These are phyloP conservation scores for Lymantria monacha DNA, from an alignment of 2,888 invertebrate genomes.

Conservation along the genomic window DNA sequence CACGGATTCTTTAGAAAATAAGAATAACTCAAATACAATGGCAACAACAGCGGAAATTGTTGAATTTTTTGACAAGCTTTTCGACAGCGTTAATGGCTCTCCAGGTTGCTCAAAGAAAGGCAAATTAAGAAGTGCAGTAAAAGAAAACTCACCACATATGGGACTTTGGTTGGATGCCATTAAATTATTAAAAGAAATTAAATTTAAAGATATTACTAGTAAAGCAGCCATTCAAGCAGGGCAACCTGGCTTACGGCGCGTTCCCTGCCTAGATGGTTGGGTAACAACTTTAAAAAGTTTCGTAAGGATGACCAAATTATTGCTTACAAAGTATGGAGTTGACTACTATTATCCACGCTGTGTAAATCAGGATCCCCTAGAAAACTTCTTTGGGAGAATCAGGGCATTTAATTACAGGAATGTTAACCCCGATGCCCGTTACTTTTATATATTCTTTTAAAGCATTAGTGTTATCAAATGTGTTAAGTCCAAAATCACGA, in stretches of 20 bases:
- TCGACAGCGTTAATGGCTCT: conserved; percentile 2
- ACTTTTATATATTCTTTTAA: conserved; percentile 6
- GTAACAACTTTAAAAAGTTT: conserved; percentile 23
- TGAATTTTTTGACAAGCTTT: background rate
- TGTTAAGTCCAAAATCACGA: conserved; percentile 5
- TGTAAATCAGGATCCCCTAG: conserved; percentile 29
- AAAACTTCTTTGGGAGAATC: too few relatives aligned
- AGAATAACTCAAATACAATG: conserved; percentile 1
- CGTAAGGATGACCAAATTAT: conserved; percentile 16
- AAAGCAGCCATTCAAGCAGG: background rate
- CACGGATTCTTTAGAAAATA: background rate
- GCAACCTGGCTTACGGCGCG: conserved; percentile 8
- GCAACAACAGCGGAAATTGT: background rate
- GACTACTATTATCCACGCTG: conserved; percentile 21
- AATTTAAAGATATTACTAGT: conserved; percentile 7
- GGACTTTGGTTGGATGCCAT: conserved; percentile 9
- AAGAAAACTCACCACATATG: conserved; percentile 5
- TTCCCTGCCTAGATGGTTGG: conserved; percentile 23
- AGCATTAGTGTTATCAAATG: conserved; percentile 5
- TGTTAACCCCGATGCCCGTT: conserved; percentile 2
- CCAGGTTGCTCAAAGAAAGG: background rate
- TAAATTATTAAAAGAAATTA: conserved; percentile 14
- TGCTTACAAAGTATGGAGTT: conserved; percentile 17
- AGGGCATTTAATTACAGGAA: too few relatives aligned
- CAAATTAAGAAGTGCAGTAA: conserved; percentile 4